Evolutionary conservation across 2,113 vertebrate species (phyloP).

Genomic region (Monarcha castaneiventris): DNA sequence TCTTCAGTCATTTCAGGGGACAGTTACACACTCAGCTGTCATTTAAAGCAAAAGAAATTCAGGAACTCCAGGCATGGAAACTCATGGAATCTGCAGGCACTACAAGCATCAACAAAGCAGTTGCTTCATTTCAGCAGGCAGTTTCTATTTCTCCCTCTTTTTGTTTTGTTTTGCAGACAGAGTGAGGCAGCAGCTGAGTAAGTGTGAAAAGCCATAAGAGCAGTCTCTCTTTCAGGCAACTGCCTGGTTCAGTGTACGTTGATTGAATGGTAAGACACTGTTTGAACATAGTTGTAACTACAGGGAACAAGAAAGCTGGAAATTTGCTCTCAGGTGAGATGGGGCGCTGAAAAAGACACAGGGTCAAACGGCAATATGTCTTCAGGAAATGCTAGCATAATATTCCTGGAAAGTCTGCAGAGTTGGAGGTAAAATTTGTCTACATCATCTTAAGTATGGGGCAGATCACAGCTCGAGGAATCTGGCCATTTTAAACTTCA

Average conservation of each 20-base stretch:
- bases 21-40: background rate
- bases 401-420: background rate
- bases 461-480: background rate
- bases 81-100: background rate
- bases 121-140: background rate
- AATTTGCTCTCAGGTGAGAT: background rate
- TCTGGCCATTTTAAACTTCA: background rate
- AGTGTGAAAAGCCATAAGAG: background rate
- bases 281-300: constrained; percentile 18
- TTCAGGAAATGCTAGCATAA: background rate
- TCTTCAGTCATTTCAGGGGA: background rate
- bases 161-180: background rate
- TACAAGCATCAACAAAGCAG: background rate
- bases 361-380: background rate
- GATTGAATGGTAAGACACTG: constrained; percentile 8
- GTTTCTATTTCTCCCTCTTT: background rate
- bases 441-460: background rate
- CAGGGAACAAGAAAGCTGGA: background rate
- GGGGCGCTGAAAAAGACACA: background rate
- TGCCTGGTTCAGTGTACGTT: background rate
- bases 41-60: background rate
- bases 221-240: constrained; percentile 1
- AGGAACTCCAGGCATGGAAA: background rate
- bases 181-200: background rate
- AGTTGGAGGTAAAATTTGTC: background rate